Evolutionary conservation across 35 echinoderm and acorn worm genomes (phyloP).

Genomic region (Holothuria glaberrima): DNA sequence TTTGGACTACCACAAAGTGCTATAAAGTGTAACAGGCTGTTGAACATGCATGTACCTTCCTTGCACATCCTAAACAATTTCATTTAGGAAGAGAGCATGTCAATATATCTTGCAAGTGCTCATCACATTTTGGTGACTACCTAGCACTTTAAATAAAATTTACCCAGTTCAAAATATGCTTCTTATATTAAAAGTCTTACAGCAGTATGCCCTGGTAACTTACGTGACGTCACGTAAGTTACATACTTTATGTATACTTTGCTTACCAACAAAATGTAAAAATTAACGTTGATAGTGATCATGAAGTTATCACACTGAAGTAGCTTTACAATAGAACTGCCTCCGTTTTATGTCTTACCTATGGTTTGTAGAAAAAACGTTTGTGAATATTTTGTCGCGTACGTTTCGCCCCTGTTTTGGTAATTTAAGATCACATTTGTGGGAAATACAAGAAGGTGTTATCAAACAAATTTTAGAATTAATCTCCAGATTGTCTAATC

Average conservation of each 20-base stretch:
- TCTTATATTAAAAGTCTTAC: background rate
- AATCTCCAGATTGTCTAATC: background rate
- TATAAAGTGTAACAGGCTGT: background rate
- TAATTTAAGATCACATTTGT: background rate
- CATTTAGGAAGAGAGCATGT: background rate
- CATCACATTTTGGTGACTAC: background rate
- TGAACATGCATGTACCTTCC: background rate
- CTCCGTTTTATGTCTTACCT: background rate
- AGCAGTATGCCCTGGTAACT: constrained; percentile 1
- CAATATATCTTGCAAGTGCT: background rate
- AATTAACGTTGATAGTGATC: background rate
- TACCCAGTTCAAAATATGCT: background rate
- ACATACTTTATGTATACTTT: background rate
- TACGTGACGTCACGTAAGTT: background rate
- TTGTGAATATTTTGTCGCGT: background rate
- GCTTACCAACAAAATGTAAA: background rate
- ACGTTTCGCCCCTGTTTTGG: background rate
- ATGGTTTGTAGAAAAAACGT: background rate
- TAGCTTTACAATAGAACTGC: constrained; percentile 6
- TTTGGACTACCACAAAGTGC: background rate
- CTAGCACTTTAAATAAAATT: constrained; percentile 1
- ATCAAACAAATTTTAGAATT: background rate
- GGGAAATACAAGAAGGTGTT: constrained; percentile 7
- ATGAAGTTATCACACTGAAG: background rate
- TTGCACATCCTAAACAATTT: background rate